Evolutionary conservation across 2,113 vertebrate species (phyloP), one percentile per base, ranked within the genome.

Genomic region (Motacilla alba): DNA sequence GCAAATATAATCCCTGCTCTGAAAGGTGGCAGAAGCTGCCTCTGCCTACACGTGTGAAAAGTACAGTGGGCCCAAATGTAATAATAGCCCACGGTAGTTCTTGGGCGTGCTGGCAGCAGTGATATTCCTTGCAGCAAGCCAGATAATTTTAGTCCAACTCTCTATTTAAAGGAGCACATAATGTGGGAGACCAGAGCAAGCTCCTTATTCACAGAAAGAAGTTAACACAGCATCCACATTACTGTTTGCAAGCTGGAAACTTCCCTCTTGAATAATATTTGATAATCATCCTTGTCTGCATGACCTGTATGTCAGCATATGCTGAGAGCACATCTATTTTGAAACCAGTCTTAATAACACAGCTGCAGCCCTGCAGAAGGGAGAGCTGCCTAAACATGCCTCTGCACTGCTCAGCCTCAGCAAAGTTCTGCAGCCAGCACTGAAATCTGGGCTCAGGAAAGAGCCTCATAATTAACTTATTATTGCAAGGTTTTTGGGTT

Each of bases 281-380:
- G 82, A 67, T 94, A 83, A 91, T 75, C 75, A 80, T 46, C 78
- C 43, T 77, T 80, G 63, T 88, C 50, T 86, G 58, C 52, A 39
- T 88, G 91, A 87, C 94, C 91, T 53, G 14, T 53, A 49, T 75
- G 78, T 91, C 87, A 86, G 76, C 82, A 53, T 28, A 52, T 62
- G 89, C 87, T 83, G 66, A 69, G 44, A 95, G 72, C 52, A 78
- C 64, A 70, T 75, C 81, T 94, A 24, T 95, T 96, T 89, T 74
- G 59, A 87, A 95, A 80, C 13, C 63, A 56, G 39, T 10, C 35
- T 73, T 73, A 80, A 53, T 79, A 89, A 82, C 53, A n/a, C 64
- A 94, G 72, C 84, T 93, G 68, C 84, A 93, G 72, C 84, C n/a
- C 78, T 47, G 81, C 56, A 55, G 70, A 86, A 68, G 56, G 12